Evolutionary conservation across 2,113 vertebrate species (phyloP).

Genomic region (Pavo muticus): DNA sequence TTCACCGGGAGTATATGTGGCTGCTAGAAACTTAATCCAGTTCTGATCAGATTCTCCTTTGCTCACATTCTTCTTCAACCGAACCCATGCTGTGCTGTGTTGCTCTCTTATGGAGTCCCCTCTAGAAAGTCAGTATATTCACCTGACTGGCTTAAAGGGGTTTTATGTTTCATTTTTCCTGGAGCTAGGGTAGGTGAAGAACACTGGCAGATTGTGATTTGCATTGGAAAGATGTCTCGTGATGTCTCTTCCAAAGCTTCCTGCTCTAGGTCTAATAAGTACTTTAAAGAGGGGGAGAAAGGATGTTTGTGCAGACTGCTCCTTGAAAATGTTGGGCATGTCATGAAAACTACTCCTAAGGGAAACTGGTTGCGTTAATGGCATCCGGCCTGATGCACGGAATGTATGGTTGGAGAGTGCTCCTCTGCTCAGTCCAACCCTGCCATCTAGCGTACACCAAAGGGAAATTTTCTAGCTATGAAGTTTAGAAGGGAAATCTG

Average conservation of each 20-base stretch:
- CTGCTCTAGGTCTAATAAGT: neutral
- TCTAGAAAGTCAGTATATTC: neutral
- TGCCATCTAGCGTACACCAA: slow-evolving; percentile 48
- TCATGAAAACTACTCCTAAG: neutral
- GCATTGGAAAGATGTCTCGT: neutral
- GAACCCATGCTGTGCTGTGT: neutral
- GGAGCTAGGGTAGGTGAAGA: neutral
- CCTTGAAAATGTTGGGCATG: neutral
- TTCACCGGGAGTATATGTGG: neutral
- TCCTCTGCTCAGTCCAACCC: neutral
- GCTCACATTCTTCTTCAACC: neutral
- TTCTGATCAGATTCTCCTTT: neutral
- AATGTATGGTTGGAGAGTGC: neutral
- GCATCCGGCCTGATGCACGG: rapidly evolving
- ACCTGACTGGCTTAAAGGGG: neutral
- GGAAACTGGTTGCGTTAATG: neutral
- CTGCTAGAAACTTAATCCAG: neutral
- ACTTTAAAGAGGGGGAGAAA: neutral
- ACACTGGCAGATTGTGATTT: neutral
- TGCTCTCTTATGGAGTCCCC: neutral
- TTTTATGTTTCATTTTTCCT: neutral
- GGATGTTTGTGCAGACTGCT: neutral
- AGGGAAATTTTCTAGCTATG: neutral
- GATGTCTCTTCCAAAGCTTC: neutral
- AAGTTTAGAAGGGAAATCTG: neutral